Percentiles rank a stretch among this genome's conserved stretches.
Evolutionary conservation across 1,140 invertebrate species (phyloP).

Genomic region (Brachionus rotundiformis): DNA sequence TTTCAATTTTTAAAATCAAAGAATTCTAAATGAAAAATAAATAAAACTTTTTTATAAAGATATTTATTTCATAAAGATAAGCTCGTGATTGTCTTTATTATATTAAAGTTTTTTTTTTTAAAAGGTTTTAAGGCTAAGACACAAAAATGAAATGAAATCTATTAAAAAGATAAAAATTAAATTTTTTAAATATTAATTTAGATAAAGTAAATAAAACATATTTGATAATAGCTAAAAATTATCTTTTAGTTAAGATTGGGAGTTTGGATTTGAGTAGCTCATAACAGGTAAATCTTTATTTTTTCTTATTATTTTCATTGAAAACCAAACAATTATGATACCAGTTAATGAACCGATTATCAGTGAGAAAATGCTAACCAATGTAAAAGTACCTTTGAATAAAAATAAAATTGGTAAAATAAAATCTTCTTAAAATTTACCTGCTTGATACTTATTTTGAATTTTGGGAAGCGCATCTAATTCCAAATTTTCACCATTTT

Average conservation of each 20-base stretch:
- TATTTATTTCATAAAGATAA: neutral
- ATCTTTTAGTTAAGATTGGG: slow-evolving; percentile 13
- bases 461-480: neutral
- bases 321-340: neutral
- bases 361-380: neutral
- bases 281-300: slow-evolving; percentile 31
- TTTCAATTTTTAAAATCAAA: neutral
- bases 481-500: neutral
- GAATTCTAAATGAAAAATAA: neutral
- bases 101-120: neutral
- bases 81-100: neutral
- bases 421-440: neutral
- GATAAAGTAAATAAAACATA: slow-evolving; percentile 12
- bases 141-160: neutral
- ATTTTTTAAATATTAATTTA: slow-evolving; percentile 23
- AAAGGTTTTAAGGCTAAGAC: neutral
- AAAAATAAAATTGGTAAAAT: neutral
- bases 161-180: neutral
- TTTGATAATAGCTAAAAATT: neutral
- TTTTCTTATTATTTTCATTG: neutral
- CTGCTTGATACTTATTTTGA: neutral
- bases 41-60: neutral
- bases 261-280: slow-evolving; percentile 30
- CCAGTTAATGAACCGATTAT: neutral
- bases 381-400: neutral